Base-by-base conservation (phyloP, 2,888 invertebrate species). In the Apamea crenata region DNA sequence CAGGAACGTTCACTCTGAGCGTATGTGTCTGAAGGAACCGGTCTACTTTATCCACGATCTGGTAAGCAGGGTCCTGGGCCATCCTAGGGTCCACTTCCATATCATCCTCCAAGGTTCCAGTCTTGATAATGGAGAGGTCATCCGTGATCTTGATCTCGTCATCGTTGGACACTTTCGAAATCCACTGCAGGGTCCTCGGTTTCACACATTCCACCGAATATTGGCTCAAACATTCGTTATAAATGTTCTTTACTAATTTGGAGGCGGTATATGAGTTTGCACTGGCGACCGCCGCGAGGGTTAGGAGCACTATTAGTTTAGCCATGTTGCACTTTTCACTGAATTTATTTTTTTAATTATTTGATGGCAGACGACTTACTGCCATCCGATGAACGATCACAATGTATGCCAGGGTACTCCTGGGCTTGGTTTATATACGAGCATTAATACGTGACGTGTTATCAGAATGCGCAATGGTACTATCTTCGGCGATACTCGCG, bases 101-200 rank as follows among this genome's bases (percentile, higher is more conserved):
- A 69, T 94, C 94, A 25, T 94, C 95, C 85, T 96, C 96, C 2
- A 97, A 93, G 71, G 93, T 95, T 68, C 95, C 97, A 69, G 98
- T 98, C 91, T 97, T 98, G 44, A 98, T 97, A 85, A 98, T 97
- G 25, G 98, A 97, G 78, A 99, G 96, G 91, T 98, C 98, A n/a
- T 98, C 97, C 12, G 98, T 98, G 85, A 99, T 97, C 82, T 97
- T 97, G 87, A 98, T 98, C 92, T 98, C 97, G 78, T 98, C 98
- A 89, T 98, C 97, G 89, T 97, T 97, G 36, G 97, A 95, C 6
- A 98, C 98, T 81, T 97, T 96, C 88, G 97, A 98, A 89, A 98
- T 97, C 98, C 98, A 98, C 87, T 97, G 97, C 91, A 98, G 94
- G 69, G 98, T 97, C 94, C 98, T 98, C 16, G 98, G 98, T 91